Evolutionary conservation across 2,888 invertebrate species (phyloP).

Genomic region (Eulithis testata): DNA sequence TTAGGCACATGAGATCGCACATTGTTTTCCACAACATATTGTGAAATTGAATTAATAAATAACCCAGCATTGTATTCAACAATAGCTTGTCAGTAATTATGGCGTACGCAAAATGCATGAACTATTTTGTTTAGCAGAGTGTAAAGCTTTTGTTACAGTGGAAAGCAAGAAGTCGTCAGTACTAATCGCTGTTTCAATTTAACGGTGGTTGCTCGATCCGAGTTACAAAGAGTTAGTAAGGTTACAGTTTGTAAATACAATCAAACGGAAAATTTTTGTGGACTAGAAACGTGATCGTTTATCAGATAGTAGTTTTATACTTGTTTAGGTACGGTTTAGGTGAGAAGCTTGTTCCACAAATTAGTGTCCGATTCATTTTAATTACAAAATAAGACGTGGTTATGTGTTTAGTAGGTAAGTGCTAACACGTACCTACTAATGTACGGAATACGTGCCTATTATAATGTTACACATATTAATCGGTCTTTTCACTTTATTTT

Average conservation of each 20-base stretch:
- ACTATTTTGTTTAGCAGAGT: conserved; percentile 75
- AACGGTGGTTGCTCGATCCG: conserved; percentile 7
- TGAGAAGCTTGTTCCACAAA: too few relatives aligned
- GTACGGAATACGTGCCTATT: too few relatives aligned
- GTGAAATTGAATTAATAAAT: conserved; percentile 67
- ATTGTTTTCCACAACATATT: conserved; percentile 61
- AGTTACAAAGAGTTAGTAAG: background rate
- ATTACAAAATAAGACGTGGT: too few relatives aligned
- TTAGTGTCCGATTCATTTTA: too few relatives aligned
- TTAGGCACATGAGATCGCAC: conserved; percentile 34
- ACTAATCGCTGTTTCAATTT: conserved; percentile 31
- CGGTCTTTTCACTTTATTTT: too few relatives aligned
- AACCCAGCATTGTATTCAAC: conserved; percentile 60
- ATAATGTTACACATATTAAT: too few relatives aligned
- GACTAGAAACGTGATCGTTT: conserved; percentile 2
- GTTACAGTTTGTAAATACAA: background rate
- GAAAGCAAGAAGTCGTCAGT: conserved; percentile 38
- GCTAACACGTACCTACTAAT: too few relatives aligned
- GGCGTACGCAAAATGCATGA: conserved; percentile 61
- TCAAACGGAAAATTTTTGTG: background rate
- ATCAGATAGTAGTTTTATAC: background rate
- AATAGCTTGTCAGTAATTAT: conserved; percentile 67
- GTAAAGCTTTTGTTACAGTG: conserved; percentile 66
- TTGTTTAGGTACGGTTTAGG: too few relatives aligned
- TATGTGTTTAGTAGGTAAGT: too few relatives aligned